These are phyloP conservation scores for Oncorhynchus keta DNA, from an alignment of 2,113 vertebrate genomes.

Conservation along the genomic window DNA sequence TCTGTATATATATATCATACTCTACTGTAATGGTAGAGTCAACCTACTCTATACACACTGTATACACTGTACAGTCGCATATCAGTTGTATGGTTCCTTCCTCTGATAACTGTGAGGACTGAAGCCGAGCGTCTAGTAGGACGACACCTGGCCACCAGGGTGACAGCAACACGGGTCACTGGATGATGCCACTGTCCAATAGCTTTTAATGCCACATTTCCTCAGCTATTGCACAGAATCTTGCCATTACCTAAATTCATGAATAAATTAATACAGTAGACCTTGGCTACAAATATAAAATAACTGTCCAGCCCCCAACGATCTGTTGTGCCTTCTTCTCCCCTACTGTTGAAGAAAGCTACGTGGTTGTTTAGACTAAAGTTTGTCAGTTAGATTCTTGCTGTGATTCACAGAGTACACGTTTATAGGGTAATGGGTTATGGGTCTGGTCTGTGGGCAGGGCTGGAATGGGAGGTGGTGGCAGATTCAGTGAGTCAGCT, in stretches of 20 bases:
- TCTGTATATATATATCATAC: constrained; percentile 42
- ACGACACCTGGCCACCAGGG: constrained; percentile 21
- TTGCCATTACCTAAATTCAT: constrained; percentile 33
- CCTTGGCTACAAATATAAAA: constrained; percentile 22
- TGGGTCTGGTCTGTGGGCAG: background rate
- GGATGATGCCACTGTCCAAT: constrained; percentile 8
- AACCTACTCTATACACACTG: constrained; percentile 18
- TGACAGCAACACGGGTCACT: constrained; percentile 24
- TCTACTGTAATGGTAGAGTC: constrained; percentile 37
- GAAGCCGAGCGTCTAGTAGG: constrained; percentile 1
- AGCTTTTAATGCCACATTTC: constrained; percentile 23
- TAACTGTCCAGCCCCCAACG: constrained; percentile 18
- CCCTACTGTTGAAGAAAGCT: constrained; percentile 6
- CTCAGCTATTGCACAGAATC: constrained; percentile 43
- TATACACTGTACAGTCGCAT: constrained; percentile 22
- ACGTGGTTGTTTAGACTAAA: constrained; percentile 7
- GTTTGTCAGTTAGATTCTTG: constrained; percentile 2
- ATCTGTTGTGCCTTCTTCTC: constrained; percentile 1
- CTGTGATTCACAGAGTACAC: constrained; percentile 29
- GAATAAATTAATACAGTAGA: constrained; percentile 46
- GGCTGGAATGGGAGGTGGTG: background rate
- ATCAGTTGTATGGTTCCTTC: constrained; percentile 40
- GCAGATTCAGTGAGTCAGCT: constrained; percentile 3
- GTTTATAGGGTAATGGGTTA: constrained; percentile 5
- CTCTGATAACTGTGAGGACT: constrained; percentile 38